These are phyloP conservation scores for Macropus fuliginosus DNA, from an alignment of 2,797 vertebrate species.

Conservation along the genomic window DNA sequence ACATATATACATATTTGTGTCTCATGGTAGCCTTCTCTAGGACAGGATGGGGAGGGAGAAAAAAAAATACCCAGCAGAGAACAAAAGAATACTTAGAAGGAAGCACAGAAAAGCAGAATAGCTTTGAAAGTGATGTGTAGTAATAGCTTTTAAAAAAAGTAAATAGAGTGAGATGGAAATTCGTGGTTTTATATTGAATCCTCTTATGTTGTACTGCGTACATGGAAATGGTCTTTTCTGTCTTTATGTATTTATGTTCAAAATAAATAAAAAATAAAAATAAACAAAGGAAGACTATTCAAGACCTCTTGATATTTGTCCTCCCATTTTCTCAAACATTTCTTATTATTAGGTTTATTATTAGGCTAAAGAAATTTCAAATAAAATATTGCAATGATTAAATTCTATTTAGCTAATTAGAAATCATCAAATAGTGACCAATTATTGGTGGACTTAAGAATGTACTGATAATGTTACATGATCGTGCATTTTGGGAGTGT, in stretches of 20 bases:
- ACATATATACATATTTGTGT: too few relatives aligned
- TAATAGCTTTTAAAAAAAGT: neutral
- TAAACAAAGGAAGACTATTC: neutral
- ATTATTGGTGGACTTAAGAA: neutral
- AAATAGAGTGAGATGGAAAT: neutral
- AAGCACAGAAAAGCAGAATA: neutral
- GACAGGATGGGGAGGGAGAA: neutral
- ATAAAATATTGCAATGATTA: neutral
- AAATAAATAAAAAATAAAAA: neutral
- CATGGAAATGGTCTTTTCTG: neutral
- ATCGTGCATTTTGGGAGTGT: neutral
- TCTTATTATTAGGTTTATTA: neutral
- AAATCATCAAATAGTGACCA: neutral
- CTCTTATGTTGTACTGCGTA: neutral
- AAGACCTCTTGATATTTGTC: neutral
- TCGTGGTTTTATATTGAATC: neutral
- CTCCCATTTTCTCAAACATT: neutral
- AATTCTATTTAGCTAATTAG: neutral
- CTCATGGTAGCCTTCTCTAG: neutral
- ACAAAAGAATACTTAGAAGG: neutral
- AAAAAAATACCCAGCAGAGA: neutral
- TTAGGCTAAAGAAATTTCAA: neutral
- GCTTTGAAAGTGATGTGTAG: neutral
- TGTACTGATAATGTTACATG: neutral
- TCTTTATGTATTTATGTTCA: neutral